Base-by-base conservation (phyloP, 2,113 vertebrate genomes). In the Actenoides lindsayi region DNA sequence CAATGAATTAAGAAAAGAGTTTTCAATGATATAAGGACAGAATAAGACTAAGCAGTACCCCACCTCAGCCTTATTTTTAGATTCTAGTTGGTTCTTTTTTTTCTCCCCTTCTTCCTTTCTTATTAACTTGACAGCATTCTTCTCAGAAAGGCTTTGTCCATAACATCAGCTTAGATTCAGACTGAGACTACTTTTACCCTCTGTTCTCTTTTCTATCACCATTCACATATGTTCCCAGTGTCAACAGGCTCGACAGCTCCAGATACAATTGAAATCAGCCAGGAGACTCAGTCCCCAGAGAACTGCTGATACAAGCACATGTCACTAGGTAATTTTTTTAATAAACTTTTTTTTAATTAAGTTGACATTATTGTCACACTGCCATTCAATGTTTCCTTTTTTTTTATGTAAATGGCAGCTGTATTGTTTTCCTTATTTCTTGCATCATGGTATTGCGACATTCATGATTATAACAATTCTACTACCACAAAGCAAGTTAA, bases 151-250 rank as follows among this genome's bases (percentile, higher is more conserved):
- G 14, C 13, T 78, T 86, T 7, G 1, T 54, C 33, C 62, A 16
- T 12, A 46, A 13, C 9, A 80, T 28, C n/a, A 68, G 4, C 24
- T 60, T 63, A 80, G 16, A 90, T 65, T 65, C 14, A 70, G 37
- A 71, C 6, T 63, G 11, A 90, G 37, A 33, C 1, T 83, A 10
- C 24, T 83, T 88, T 88, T 78, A 53, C 11, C 6, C 9, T 59
- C 41, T n/a, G 3, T 44, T 77, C 8, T 17, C 14, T 3, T 0
- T 2, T 80, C 2, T 9, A 8, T 83, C 28, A 54, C 5, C 10
- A 68, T 75, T 64, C 46, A 63, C 6, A 7, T 3, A 5, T 8
- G 2, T 5, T 87, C 30, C 62, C 39, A 53, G 18, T 31, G 19
- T 12, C 44, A 91, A 44, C 8, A 78, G 3, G 9, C 19, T 56